phyloP scores from a whole-genome alignment of 2,888 invertebrate genomes.

The Brenthis ino region DNA sequence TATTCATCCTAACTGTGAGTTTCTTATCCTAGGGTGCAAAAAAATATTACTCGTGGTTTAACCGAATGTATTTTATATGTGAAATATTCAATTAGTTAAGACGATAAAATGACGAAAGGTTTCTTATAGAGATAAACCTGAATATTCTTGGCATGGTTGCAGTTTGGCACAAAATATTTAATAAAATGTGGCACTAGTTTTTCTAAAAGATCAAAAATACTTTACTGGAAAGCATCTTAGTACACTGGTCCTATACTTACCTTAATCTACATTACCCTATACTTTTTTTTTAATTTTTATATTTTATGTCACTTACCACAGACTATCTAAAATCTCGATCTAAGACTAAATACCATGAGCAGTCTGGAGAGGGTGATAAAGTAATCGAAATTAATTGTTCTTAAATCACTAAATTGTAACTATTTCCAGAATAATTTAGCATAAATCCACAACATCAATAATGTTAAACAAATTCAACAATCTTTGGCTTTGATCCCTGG shows the following conservation, averaged over 20 bases:
- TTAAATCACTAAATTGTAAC: conserved; percentile 70
- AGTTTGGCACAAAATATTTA: conserved; percentile 69
- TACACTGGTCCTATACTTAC: conserved; percentile 73
- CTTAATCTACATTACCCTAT: conserved; percentile 68
- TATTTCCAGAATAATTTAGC: conserved; percentile 79
- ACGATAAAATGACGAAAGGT: conserved; percentile 17
- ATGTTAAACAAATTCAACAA: conserved; percentile 85
- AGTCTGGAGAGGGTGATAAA: conserved; percentile 80
- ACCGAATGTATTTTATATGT: conserved; percentile 39
- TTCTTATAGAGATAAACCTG: conserved; percentile 28
- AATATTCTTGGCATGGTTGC: conserved; percentile 33
- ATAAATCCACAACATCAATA: conserved; percentile 80
- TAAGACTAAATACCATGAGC: conserved; percentile 77
- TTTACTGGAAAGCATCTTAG: conserved; percentile 62
- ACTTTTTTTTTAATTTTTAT: conserved; percentile 58
- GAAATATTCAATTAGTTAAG: conserved; percentile 27
- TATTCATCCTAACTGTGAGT: conserved; percentile 60
- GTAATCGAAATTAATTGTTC: conserved; percentile 68
- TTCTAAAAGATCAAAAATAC: conserved; percentile 52
- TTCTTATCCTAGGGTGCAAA: conserved; percentile 63
- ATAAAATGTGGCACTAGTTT: conserved; percentile 63
- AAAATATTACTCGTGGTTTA: conserved; percentile 65
- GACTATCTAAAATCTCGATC: conserved; percentile 69
- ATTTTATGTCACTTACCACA: conserved; percentile 73
- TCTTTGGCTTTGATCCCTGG: conserved; percentile 93